phyloP scores from a whole-genome alignment of 2,888 invertebrate genomes.

The Siphlonurus alternatus region DNA sequence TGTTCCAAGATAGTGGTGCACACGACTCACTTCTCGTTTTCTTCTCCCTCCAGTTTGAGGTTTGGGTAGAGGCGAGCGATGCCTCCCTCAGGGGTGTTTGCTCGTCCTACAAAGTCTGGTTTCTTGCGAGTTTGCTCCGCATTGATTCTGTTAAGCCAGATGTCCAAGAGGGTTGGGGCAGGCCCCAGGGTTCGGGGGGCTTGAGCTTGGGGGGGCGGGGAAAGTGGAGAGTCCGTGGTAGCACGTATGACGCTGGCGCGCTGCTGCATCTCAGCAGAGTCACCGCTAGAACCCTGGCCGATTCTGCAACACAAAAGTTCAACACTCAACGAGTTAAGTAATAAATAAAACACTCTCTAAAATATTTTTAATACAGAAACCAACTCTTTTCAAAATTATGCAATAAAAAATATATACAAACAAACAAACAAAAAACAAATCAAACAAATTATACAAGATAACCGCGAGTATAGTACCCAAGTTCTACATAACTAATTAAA shows the following conservation, averaged over 20 bases:
- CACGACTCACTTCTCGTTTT: background rate
- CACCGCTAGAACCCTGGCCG: constrained; percentile 22
- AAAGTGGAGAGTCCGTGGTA: constrained; percentile 73
- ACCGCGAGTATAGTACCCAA: too few relatives aligned
- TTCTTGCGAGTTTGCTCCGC: constrained; percentile 29
- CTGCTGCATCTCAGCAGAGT: constrained; percentile 20
- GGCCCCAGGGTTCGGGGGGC: constrained; percentile 10
- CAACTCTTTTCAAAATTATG: too few relatives aligned
- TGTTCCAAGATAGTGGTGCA: too few relatives aligned
- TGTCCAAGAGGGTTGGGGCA: constrained; percentile 38
- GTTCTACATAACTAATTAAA: too few relatives aligned
- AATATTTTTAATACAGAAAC: background rate
- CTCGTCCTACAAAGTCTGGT: constrained; percentile 41
- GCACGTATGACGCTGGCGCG: constrained; percentile 45
- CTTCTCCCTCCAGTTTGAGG: constrained; percentile 33
- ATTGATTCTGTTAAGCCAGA: constrained; percentile 40
- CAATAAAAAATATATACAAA: too few relatives aligned
- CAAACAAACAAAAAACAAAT: too few relatives aligned
- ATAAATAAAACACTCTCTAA: too few relatives aligned
- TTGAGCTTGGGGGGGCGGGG: constrained; percentile 42
- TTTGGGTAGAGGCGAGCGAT: constrained; percentile 60
- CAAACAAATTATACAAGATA: too few relatives aligned
- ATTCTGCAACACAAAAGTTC: too few relatives aligned
- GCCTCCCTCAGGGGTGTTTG: constrained; percentile 29
- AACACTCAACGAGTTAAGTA: too few relatives aligned